Percentiles rank a stretch among this genome's conserved stretches.
Conservation (phyloP, 2,888 invertebrate genomes). For the Athalia circularis region DNA sequence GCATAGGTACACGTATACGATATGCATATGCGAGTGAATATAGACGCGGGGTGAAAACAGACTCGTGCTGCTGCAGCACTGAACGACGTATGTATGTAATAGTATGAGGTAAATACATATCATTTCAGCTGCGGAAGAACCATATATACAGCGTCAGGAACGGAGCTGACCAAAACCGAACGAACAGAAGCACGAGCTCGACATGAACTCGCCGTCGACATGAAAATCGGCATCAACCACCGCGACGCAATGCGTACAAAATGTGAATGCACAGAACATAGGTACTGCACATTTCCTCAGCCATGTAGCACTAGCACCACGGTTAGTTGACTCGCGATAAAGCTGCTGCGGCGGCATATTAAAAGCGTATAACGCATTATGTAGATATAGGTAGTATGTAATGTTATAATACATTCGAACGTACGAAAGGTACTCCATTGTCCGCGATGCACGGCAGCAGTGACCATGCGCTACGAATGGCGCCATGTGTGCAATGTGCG, state of each 20-base stretch:
- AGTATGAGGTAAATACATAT: neutral
- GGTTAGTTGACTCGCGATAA: conserved; percentile 31
- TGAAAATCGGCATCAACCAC: neutral
- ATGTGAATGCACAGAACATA: no score
- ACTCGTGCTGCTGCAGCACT: neutral
- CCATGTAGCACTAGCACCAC: conserved; percentile 13
- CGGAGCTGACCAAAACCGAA: conserved; percentile 18
- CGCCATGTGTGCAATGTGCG: conserved; percentile 56
- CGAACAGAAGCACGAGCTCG: neutral
- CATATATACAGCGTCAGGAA: neutral
- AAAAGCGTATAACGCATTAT: neutral
- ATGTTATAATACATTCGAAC: neutral
- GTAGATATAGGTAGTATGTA: neutral
- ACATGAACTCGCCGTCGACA: neutral
- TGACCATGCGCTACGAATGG: conserved; percentile 36
- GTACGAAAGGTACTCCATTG: neutral
- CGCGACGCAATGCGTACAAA: neutral
- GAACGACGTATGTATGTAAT: neutral
- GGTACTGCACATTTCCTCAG: no score
- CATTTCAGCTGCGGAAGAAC: neutral
- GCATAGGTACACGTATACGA: neutral
- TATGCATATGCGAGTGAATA: conserved; percentile 8
- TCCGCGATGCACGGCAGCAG: neutral
- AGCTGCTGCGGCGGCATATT: neutral
- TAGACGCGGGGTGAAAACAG: conserved; percentile 10